Conservation (phyloP, 2,113 vertebrate species). For the Apteryx owenii region DNA sequence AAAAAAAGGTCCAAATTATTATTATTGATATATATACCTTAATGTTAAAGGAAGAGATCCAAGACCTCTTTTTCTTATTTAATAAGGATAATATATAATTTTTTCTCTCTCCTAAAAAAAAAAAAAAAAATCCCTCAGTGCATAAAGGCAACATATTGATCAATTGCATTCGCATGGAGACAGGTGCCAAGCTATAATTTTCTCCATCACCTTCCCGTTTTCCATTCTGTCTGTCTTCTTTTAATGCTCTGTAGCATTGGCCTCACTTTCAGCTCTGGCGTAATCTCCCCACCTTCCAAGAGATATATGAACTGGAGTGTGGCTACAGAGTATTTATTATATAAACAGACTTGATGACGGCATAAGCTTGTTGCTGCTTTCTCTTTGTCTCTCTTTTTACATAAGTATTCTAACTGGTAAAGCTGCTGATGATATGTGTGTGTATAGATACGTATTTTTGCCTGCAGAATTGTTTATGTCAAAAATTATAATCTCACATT, state of each 20-base stretch:
- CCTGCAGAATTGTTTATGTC: neutral
- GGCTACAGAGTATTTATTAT: neutral
- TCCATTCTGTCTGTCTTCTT: neutral
- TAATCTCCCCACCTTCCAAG: neutral
- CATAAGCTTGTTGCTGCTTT: neutral
- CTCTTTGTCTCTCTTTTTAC: neutral
- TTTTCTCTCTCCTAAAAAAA: neutral
- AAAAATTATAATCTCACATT: neutral
- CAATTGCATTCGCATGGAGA: neutral
- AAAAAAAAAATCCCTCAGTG: neutral
- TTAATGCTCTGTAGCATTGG: neutral
- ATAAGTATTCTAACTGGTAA: neutral
- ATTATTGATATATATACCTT: fast-evolving
- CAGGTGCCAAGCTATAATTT: neutral
- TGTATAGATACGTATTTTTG: neutral
- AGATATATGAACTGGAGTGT: neutral
- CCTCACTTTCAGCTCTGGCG: neutral
- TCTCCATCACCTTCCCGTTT: neutral
- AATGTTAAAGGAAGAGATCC: neutral
- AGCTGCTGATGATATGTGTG: neutral
- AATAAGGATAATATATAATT: fast-evolving
- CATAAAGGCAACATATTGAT: neutral
- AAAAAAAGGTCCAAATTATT: neutral
- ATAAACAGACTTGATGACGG: neutral
- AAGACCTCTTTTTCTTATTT: neutral